Percentiles rank a stretch among this genome's conserved stretches.
phyloP scores from a whole-genome alignment of 2,888 invertebrate genomes.

The Sarcophaga caerulescens region DNA sequence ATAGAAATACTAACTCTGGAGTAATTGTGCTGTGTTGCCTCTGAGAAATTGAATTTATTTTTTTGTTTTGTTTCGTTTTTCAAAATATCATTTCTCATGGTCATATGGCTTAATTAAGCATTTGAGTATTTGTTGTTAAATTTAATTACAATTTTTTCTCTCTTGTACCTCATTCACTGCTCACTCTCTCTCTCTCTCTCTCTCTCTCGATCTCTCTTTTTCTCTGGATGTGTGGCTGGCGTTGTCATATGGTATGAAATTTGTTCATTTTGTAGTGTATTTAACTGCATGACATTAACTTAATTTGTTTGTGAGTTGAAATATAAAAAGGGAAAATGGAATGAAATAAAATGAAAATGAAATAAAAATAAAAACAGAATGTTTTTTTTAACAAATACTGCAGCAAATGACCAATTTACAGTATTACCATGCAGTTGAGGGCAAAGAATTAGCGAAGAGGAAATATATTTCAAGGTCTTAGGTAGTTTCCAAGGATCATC shows the following conservation, averaged over 20 bases:
- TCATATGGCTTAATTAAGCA: slow-evolving; percentile 52
- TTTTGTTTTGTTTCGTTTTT: slow-evolving; percentile 27
- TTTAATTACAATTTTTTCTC: slow-evolving; percentile 42
- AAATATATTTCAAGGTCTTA: no score
- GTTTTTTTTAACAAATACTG: slow-evolving; percentile 21
- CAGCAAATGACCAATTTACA: slow-evolving; percentile 58
- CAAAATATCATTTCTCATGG: slow-evolving; percentile 26
- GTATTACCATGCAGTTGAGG: not conserved
- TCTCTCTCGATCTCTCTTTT: no score
- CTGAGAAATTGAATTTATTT: not conserved
- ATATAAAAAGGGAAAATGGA: slow-evolving; percentile 9
- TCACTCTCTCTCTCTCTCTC: no score
- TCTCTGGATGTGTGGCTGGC: not conserved
- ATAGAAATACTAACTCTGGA: no score
- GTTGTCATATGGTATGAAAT: no score
- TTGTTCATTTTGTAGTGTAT: not conserved
- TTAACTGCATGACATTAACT: slow-evolving; percentile 62
- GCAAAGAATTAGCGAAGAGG: no score
- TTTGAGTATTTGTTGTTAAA: slow-evolving; percentile 56
- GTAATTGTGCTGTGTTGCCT: not conserved
- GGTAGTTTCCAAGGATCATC: no score
- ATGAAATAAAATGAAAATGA: not conserved
- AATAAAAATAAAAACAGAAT: slow-evolving; percentile 13
- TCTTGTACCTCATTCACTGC: not conserved
- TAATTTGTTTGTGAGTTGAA: slow-evolving; percentile 54